These are phyloP conservation scores for Borostomias antarcticus DNA, from an alignment of 2,797 vertebrate genomes.

Conservation along the genomic window DNA sequence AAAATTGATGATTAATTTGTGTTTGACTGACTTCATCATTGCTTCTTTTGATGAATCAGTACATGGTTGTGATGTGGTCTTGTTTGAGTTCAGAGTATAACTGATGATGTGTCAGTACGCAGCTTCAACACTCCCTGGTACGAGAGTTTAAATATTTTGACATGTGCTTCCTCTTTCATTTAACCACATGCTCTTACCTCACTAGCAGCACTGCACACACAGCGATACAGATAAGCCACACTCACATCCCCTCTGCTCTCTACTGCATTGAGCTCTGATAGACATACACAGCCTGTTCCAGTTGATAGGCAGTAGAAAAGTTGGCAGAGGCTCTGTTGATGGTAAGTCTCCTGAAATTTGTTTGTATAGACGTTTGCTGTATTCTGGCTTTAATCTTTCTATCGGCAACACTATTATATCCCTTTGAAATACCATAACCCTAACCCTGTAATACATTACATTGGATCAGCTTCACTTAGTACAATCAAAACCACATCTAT, in stretches of 20 bases:
- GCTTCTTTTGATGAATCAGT: background rate
- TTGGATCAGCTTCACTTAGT: no score
- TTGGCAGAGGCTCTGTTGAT: background rate
- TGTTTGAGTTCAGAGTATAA: no score
- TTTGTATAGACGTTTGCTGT: background rate
- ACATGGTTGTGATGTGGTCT: no score
- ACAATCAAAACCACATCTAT: no score
- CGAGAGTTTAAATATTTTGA: slow-evolving; percentile 25
- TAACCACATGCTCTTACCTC: slow-evolving; percentile 34
- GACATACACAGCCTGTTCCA: slow-evolving; percentile 9
- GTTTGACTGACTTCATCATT: no score
- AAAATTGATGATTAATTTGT: no score
- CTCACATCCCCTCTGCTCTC: slow-evolving; percentile 15
- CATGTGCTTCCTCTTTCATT: slow-evolving; percentile 55
- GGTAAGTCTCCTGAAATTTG: background rate
- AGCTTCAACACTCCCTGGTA: background rate
- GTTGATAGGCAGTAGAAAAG: slow-evolving; percentile 10
- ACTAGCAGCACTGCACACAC: slow-evolving; percentile 16
- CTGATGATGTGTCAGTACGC: background rate
- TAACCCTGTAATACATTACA: no score
- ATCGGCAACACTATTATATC: no score
- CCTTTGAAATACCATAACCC: no score
- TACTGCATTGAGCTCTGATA: background rate
- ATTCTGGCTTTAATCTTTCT: background rate
- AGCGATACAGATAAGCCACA: slow-evolving; percentile 23